These are phyloP conservation scores for Noctua janthina DNA, from an alignment of 2,888 invertebrate genomes.

Conservation along the genomic window DNA sequence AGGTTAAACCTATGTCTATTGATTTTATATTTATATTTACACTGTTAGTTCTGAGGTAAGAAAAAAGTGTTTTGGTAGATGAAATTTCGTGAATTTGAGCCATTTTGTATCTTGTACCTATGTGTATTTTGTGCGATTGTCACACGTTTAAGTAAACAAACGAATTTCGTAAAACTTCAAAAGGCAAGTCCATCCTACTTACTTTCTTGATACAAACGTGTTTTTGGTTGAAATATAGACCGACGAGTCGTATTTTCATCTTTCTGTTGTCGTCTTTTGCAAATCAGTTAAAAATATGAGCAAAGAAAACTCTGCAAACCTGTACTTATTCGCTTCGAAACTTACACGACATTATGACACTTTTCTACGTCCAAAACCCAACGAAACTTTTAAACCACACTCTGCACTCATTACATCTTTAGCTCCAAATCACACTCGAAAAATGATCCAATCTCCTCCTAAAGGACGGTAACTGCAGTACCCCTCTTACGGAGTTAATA, in stretches of 20 bases:
- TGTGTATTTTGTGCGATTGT: neutral
- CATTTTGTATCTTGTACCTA: neutral
- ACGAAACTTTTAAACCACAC: neutral
- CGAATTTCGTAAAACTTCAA: neutral
- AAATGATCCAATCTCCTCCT: conserved; percentile 13
- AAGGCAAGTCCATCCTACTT: neutral
- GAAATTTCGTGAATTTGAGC: conserved; percentile 27
- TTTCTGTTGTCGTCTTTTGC: too few relatives aligned
- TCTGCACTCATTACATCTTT: neutral
- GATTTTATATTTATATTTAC: conserved; percentile 60
- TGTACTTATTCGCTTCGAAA: too few relatives aligned
- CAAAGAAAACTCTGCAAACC: neutral
- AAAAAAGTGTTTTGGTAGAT: conserved; percentile 10
- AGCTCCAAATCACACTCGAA: neutral
- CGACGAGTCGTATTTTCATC: neutral
- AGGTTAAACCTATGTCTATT: conserved; percentile 60
- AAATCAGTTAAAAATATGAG: neutral
- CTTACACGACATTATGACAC: neutral
- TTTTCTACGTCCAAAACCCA: neutral
- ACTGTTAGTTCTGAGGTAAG: conserved; percentile 4
- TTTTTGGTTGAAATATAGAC: neutral
- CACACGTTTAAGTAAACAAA: neutral
- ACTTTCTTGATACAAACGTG: neutral
- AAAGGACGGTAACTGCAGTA: conserved; percentile 17
- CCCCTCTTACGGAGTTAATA: conserved; percentile 57